Evolutionary conservation across 2,888 invertebrate genomes (phyloP).

Genomic region (Melanargia galathea): DNA sequence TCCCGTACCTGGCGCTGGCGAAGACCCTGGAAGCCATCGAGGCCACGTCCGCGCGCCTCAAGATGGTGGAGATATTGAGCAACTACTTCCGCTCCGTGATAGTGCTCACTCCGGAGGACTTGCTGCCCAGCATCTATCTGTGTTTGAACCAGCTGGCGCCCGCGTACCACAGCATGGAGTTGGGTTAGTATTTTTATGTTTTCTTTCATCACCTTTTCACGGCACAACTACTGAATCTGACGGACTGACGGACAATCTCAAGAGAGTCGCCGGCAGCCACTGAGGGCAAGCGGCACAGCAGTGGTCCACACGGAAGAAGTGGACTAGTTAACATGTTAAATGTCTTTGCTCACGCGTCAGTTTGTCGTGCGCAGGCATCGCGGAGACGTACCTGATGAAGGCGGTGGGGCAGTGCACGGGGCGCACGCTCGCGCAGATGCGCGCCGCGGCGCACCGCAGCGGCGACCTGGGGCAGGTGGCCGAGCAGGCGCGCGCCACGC

Average conservation of each 20-base stretch:
- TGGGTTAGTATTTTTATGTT: constrained; percentile 19
- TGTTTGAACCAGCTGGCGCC: constrained; percentile 98
- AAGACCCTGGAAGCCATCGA: constrained; percentile 96
- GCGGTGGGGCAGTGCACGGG: constrained; percentile 96
- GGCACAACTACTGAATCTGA: too few relatives aligned
- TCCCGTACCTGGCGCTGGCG: constrained; percentile 96
- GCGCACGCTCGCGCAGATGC: constrained; percentile 91
- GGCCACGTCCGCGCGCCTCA: constrained; percentile 90
- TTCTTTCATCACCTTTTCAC: too few relatives aligned
- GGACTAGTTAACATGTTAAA: too few relatives aligned
- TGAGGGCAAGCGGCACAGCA: too few relatives aligned
- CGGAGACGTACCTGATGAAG: constrained; percentile 96
- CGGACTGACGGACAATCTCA: too few relatives aligned
- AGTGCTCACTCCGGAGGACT: constrained; percentile 92
- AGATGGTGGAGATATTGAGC: constrained; percentile 94
- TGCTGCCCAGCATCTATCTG: constrained; percentile 94
- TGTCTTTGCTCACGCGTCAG: neutral
- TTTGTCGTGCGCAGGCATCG: constrained; percentile 86
- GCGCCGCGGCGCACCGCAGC: constrained; percentile 79
- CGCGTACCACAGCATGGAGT: constrained; percentile 88
- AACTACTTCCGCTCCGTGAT: constrained; percentile 96
- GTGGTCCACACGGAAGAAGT: too few relatives aligned
- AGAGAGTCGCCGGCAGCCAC: too few relatives aligned
- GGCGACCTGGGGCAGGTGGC: constrained; percentile 97
- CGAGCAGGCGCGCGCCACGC: constrained; percentile 90